A percentile compares a stretch with the other conserved stretches of the same genome.
phyloP scores from a whole-genome alignment of 1,140 invertebrate genomes.

The Gryllus bimaculatus region DNA sequence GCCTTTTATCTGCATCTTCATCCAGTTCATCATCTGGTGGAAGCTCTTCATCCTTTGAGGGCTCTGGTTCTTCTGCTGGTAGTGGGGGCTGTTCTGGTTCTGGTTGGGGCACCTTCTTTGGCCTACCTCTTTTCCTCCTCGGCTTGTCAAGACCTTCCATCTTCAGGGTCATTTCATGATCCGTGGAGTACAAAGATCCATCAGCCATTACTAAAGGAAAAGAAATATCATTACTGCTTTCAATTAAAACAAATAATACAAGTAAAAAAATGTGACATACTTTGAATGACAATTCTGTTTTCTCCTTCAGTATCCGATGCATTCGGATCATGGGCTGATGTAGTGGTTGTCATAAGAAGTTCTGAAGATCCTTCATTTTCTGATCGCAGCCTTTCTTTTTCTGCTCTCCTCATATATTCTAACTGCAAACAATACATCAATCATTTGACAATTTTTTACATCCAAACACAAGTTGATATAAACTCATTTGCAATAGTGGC shows the following conservation, averaged over 20 bases:
- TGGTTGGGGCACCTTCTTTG: constrained; percentile 40
- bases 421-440: background rate
- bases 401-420: constrained; percentile 24
- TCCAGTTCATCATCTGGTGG: constrained; percentile 29
- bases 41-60: constrained; percentile 29
- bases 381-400: constrained; percentile 22
- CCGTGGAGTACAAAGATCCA: constrained; percentile 42
- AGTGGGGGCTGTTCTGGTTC: constrained; percentile 31
- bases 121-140: constrained; percentile 55
- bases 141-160: constrained; percentile 55
- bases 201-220: constrained; percentile 39
- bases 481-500: too few species aligned
- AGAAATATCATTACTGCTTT: background rate
- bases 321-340: constrained; percentile 22
- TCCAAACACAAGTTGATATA: too few species aligned
- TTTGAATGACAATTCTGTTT: constrained; percentile 38
- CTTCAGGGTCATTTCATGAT: constrained; percentile 46
- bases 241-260: background rate
- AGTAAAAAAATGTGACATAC: background rate
- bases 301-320: constrained; percentile 24
- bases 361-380: constrained; percentile 27
- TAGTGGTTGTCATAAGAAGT: constrained; percentile 21
- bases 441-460: too few species aligned
- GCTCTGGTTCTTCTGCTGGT: constrained; percentile 18
- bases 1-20: constrained; percentile 46